Percentiles rank a stretch among this genome's conserved stretches.
Conservation (phyloP, 2,888 invertebrate species). For the Synanthedon myopaeformis region DNA sequence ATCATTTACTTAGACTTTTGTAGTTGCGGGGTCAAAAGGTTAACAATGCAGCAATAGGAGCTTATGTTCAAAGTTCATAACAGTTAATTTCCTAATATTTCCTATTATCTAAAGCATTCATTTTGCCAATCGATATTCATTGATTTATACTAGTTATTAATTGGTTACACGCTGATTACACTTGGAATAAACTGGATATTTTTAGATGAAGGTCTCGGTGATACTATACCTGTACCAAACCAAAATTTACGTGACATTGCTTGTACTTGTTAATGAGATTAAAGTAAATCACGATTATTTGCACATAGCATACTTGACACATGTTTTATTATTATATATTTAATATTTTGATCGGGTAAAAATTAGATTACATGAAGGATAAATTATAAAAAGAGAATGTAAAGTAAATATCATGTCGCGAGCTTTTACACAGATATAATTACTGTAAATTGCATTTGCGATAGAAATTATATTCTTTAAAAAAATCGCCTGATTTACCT, state of each 20-base stretch:
- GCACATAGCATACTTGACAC: not conserved
- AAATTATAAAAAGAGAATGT: conserved; percentile 6
- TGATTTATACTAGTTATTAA: no score
- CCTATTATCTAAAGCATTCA: no score
- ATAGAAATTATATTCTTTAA: not conserved
- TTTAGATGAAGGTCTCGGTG: conserved; percentile 61
- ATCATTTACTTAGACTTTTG: not conserved
- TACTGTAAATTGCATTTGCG: not conserved
- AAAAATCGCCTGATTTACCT: conserved; percentile 45
- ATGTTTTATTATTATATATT: not conserved
- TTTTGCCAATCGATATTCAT: no score
- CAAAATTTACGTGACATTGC: conserved; percentile 38
- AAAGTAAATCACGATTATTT: not conserved
- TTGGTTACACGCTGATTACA: no score
- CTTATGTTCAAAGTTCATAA: not conserved
- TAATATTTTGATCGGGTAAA: not conserved
- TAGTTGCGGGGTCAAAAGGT: not conserved
- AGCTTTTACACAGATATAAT: not conserved
- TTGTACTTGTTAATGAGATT: conserved; percentile 4
- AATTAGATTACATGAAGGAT: conserved; percentile 4
- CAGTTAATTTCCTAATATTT: not conserved
- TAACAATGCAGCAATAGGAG: not conserved
- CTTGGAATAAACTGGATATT: conserved; percentile 31
- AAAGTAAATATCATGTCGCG: conserved; percentile 1
- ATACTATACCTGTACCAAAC: conserved; percentile 16